Conservation (phyloP, 2,113 vertebrate genomes). For the Xiphophorus maculatus region DNA sequence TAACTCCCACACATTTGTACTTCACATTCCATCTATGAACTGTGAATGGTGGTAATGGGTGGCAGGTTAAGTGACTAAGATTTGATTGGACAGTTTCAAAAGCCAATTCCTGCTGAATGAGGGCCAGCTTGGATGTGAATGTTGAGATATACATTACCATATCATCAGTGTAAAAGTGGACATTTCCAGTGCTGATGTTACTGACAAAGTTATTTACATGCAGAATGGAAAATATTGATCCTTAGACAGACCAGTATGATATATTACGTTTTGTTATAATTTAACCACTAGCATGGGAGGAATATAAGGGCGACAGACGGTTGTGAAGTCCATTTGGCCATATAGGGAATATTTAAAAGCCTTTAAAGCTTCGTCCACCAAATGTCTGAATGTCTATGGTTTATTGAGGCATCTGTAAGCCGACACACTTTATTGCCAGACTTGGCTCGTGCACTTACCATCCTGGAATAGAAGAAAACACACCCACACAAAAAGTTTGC, state of each 20-base stretch:
- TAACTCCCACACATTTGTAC: not conserved
- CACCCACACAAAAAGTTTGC: slow-evolving; percentile 66
- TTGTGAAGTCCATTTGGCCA: slow-evolving; percentile 69
- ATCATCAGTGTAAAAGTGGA: not conserved
- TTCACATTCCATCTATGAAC: not conserved
- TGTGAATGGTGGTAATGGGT: not conserved
- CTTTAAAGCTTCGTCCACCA: slow-evolving; percentile 70
- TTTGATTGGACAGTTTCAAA: not conserved
- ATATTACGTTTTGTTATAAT: slow-evolving; percentile 56
- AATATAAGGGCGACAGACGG: slow-evolving; percentile 69
- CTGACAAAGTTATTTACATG: not conserved
- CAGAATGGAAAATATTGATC: not conserved
- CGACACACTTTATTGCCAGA: slow-evolving; percentile 69
- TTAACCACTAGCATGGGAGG: slow-evolving; percentile 51
- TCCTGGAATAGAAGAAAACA: slow-evolving; percentile 41
- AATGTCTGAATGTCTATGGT: slow-evolving; percentile 77
- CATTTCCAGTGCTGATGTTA: not conserved
- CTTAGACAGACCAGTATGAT: slow-evolving; percentile 12
- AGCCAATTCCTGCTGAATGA: not conserved
- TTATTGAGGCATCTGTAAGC: slow-evolving; percentile 82
- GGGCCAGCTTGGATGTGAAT: not conserved
- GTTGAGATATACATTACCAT: not conserved
- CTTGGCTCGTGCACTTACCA: slow-evolving; percentile 69
- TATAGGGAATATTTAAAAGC: slow-evolving; percentile 69
- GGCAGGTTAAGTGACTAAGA: not conserved